Evolutionary conservation across 37 sponge, comb jelly and placozoan species (phyloP).

Genomic region (Haliclona indistincta): DNA sequence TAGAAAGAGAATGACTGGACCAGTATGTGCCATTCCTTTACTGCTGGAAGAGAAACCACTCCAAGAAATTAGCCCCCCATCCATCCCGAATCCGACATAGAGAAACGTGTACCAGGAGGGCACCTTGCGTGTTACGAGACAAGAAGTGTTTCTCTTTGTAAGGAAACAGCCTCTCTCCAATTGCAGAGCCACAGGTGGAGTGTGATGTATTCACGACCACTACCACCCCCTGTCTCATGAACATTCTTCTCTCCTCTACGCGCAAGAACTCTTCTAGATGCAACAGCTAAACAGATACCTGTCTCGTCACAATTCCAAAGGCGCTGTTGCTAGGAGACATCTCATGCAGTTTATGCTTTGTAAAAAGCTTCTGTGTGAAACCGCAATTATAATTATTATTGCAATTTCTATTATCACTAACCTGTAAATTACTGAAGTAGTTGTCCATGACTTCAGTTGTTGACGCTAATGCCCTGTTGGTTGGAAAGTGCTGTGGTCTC

Average conservation of each 20-base stretch:
- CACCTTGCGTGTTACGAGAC: conserved; percentile 29
- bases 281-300: conserved; percentile 44
- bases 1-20: conserved; percentile 54
- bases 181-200: conserved; percentile 37
- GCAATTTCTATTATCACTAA: no score
- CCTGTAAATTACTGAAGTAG: no score
- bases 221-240: conserved; percentile 56
- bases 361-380: no score
- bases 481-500: conserved; percentile 8
- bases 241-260: conserved; percentile 39
- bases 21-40: not conserved
- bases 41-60: conserved; percentile 59
- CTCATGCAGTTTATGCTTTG: no score
- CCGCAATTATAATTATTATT: no score
- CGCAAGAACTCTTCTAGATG: conserved; percentile 16
- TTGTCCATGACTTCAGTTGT: no score
- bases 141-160: conserved; percentile 68
- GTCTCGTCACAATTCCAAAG: conserved; percentile 64
- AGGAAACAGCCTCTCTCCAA: conserved; percentile 40
- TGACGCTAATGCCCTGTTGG: no score
- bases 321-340: no score
- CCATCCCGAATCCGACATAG: no score
- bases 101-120: no score
- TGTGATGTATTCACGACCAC: conserved; percentile 53
- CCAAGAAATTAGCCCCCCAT: conserved; percentile 30